Evolutionary conservation across 2,113 vertebrate species (phyloP), one percentile per base, ranked within the genome.

Genomic region (Chaetodon trifascialis): DNA sequence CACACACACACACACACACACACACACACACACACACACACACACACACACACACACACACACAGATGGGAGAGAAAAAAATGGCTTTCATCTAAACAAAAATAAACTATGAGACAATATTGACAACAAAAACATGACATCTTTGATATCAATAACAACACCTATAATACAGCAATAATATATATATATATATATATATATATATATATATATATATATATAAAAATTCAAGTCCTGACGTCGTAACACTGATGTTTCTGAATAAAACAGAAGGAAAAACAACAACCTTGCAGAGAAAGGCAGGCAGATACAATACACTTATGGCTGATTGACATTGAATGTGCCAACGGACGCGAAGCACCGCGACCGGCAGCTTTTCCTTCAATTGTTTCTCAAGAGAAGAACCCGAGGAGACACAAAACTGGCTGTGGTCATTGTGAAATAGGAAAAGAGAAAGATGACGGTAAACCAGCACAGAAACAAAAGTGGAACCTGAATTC

Each of bases 181-280:
- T 84, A 80, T 76, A 80, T 83, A 30, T 81, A 69, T 80, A 19
- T 76, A 70, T 76, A 52, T n/a, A n/a, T n/a, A n/a, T n/a, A 3
- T 30, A 30, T 30, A 30, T 30, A 30, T 30, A 30, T 30, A 30
- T 30, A 30, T 30, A 30, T 30, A 30, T 63, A 83, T 73, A 82
- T 76, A 87, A 92, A 96, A 94, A 93, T 96, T 97, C 96, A 97
- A 97, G 97, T 96, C 91, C 94, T 95, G 82, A 87, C 23, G 68
- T 68, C 52, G 89, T 97, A 97, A 97, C 96, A 97, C 96, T 96
- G 96, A 96, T 92, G 91, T 94, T 90, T 93, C 76, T 77, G 73
- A 82, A 90, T 88, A 83, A 83, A 82, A 84, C 6, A 67, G 54
- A 52, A 34, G 47, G 14, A 54, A 49, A 69, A 89, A 63, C 23